Percentiles rank a stretch among this genome's conserved stretches.
Conservation (phyloP, 2,888 invertebrate species). For the Erannis defoliaria region DNA sequence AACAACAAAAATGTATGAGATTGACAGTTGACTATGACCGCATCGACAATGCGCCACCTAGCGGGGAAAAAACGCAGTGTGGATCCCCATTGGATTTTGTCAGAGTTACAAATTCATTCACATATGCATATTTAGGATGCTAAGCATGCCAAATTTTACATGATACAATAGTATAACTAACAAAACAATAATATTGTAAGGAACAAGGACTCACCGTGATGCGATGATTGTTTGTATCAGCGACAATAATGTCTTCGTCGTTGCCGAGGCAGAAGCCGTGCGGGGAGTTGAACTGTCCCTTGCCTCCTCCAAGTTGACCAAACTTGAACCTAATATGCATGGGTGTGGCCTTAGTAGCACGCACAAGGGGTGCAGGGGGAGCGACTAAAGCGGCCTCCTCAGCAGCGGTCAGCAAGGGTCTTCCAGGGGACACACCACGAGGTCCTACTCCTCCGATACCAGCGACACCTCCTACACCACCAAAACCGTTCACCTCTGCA, state of each 20-base stretch:
- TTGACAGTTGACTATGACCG: too few relatives aligned
- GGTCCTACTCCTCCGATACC: constrained; percentile 83
- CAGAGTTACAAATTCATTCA: too few relatives aligned
- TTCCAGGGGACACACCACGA: constrained; percentile 83
- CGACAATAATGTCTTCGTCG: constrained; percentile 98
- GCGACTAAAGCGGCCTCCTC: constrained; percentile 80
- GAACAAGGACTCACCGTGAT: constrained; percentile 88
- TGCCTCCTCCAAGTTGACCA: constrained; percentile 96
- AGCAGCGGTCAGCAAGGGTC: constrained; percentile 75
- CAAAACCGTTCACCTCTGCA: constrained; percentile 82
- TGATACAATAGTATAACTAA: too few relatives aligned
- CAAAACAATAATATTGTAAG: too few relatives aligned
- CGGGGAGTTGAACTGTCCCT: constrained; percentile 98
- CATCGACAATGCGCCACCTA: too few relatives aligned
- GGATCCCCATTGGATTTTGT: too few relatives aligned
- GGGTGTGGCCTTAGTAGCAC: constrained; percentile 91
- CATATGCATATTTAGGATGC: too few relatives aligned
- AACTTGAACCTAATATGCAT: constrained; percentile 97
- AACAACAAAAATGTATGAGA: too few relatives aligned
- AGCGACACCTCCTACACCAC: constrained; percentile 72
- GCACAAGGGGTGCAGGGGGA: constrained; percentile 84
- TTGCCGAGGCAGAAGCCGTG: constrained; percentile 98
- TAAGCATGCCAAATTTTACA: too few relatives aligned
- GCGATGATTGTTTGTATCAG: constrained; percentile 98
- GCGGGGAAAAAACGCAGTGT: too few relatives aligned